Conservation (phyloP, 2,113 vertebrate genomes). For the Podilymbus podiceps region DNA sequence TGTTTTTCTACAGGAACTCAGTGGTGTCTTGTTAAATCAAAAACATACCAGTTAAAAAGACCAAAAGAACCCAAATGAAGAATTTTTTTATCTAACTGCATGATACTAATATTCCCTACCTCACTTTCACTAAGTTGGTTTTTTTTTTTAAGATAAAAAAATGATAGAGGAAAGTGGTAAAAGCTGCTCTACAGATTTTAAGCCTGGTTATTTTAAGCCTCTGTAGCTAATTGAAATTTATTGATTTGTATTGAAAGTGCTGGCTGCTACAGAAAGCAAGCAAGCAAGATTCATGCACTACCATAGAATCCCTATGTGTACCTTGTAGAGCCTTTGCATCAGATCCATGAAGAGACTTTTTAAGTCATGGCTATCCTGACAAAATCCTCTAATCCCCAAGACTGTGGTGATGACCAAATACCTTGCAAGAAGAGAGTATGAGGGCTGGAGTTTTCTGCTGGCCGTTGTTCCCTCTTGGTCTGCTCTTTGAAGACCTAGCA, state of each 20-base stretch:
- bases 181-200: not conserved
- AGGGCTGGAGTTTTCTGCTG: not conserved
- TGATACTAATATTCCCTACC: not conserved
- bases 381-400: not conserved
- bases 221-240: conserved; percentile 32
- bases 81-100: not conserved
- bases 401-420: not conserved
- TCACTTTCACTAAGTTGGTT: not conserved
- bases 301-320: not conserved
- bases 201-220: conserved; percentile 11
- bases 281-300: not conserved
- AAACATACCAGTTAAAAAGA: not conserved
- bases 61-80: not conserved
- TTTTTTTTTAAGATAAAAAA: not conserved
- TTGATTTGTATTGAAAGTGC: not conserved
- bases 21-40: not conserved
- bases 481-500: not conserved
- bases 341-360: not conserved
- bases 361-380: not conserved
- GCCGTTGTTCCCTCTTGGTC: not conserved
- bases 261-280: not conserved
- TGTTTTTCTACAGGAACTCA: not conserved
- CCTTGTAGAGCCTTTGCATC: not conserved
- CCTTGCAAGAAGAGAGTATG: not conserved
- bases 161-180: not conserved